Conservation (phyloP, 1,140 invertebrate species). For the Eumaeus atala region DNA sequence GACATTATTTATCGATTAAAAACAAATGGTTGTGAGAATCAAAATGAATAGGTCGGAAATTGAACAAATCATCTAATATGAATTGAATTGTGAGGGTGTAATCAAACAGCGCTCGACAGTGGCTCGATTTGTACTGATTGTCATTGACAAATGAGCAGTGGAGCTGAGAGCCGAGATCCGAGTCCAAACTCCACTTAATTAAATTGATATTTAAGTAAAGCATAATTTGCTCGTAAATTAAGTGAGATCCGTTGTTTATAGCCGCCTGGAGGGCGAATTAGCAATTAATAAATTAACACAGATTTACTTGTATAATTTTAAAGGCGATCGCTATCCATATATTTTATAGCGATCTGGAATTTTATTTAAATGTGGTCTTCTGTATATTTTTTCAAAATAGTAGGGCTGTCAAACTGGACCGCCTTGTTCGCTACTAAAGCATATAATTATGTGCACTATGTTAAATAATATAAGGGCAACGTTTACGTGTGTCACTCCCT, state of each 20-base stretch:
- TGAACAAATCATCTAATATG: slow-evolving; percentile 15
- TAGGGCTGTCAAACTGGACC: too few relatives aligned
- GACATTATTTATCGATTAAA: too few relatives aligned
- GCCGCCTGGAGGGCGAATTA: slow-evolving; percentile 56
- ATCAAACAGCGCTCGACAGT: slow-evolving; percentile 21
- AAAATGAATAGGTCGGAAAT: neutral
- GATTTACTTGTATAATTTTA: slow-evolving; percentile 35
- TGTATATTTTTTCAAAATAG: too few relatives aligned
- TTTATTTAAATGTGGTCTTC: too few relatives aligned
- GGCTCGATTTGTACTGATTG: slow-evolving; percentile 49
- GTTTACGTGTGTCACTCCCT: too few relatives aligned
- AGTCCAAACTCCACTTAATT: slow-evolving; percentile 66
- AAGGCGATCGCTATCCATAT: too few relatives aligned
- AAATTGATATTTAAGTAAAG: slow-evolving; percentile 75
- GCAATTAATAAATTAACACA: slow-evolving; percentile 72
- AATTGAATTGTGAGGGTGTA: slow-evolving; percentile 12
- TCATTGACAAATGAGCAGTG: slow-evolving; percentile 59
- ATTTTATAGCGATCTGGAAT: too few relatives aligned
- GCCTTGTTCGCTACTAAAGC: too few relatives aligned
- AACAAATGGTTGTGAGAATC: neutral
- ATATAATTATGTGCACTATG: too few relatives aligned
- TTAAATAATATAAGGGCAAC: too few relatives aligned
- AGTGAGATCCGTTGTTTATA: slow-evolving; percentile 71
- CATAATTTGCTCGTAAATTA: slow-evolving; percentile 74
- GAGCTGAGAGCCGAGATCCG: slow-evolving; percentile 44